Percentiles rank a stretch among this genome's conserved stretches.
Conservation (phyloP, 2,888 invertebrate genomes). For the Heliconius ethilla region DNA sequence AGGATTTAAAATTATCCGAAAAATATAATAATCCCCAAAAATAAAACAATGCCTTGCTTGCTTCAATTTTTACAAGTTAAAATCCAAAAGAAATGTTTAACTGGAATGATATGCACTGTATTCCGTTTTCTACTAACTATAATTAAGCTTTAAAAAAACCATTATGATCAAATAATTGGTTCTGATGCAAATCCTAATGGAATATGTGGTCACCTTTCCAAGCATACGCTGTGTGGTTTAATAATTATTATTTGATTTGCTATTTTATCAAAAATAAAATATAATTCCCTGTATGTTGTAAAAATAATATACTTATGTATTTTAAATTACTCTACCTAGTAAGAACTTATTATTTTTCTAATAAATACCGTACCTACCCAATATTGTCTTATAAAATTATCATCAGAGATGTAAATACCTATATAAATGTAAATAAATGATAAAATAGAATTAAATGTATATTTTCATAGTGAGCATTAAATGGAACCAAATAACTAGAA, state of each 20-base stretch:
- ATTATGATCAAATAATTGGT: neutral
- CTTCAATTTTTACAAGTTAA: too few species aligned
- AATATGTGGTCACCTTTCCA: neutral
- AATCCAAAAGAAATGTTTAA: neutral
- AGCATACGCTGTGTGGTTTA: neutral
- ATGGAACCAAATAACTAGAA: slow-evolving; percentile 75
- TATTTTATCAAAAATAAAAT: neutral
- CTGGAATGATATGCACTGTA: too few species aligned
- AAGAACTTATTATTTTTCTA: neutral
- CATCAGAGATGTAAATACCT: slow-evolving; percentile 57
- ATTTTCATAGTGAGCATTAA: slow-evolving; percentile 81
- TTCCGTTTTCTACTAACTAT: neutral
- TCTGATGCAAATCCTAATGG: neutral
- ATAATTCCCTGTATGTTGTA: neutral
- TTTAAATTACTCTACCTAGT: neutral
- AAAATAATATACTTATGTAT: neutral
- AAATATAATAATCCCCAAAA: neutral
- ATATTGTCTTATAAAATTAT: slow-evolving; percentile 56
- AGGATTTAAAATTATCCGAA: neutral
- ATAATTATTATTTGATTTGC: neutral
- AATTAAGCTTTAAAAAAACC: neutral
- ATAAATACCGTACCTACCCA: slow-evolving; percentile 32
- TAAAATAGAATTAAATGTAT: slow-evolving; percentile 73
- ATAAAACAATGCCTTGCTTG: too few species aligned
- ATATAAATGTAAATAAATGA: slow-evolving; percentile 67